These are phyloP conservation scores for Gambusia yucatana DNA, from an alignment of 2,797 vertebrate species.

Conservation along the genomic window DNA sequence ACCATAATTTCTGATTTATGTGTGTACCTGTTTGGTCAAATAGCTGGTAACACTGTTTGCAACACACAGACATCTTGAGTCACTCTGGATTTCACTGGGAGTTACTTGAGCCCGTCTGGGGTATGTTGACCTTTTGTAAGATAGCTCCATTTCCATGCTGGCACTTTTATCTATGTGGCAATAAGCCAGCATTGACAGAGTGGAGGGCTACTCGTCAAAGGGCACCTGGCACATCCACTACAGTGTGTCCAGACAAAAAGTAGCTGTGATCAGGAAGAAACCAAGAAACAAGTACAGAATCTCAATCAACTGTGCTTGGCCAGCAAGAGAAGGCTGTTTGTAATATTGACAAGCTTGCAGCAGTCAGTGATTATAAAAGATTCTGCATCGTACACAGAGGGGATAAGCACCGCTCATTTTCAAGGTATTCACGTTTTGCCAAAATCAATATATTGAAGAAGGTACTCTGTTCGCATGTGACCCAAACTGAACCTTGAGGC, in stretches of 20 bases:
- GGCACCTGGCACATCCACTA: conserved; percentile 28
- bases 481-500: conserved; percentile 14
- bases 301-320: conserved; percentile 23
- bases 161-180: conserved; percentile 62
- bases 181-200: conserved; percentile 53
- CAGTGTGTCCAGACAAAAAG: conserved; percentile 23
- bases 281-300: conserved; percentile 25
- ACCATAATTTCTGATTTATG: no score
- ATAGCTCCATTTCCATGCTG: conserved; percentile 55
- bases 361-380: conserved; percentile 16
- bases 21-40: background rate
- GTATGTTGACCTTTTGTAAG: conserved; percentile 74
- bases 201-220: conserved; percentile 41
- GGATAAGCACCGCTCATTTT: background rate
- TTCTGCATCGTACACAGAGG: conserved; percentile 1
- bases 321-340: conserved; percentile 15
- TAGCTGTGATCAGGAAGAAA: conserved; percentile 37
- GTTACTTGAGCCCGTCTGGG: conserved; percentile 69
- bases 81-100: conserved; percentile 69
- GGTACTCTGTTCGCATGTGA: background rate
- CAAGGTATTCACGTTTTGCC: background rate
- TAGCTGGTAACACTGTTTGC: conserved; percentile 5
- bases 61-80: conserved; percentile 49
- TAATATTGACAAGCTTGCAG: conserved; percentile 21
- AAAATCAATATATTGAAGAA: background rate